A percentile compares a stretch with the other conserved stretches of the same genome.
Evolutionary conservation across 1,140 invertebrate genomes (phyloP).

Genomic region (Formica selysi): DNA sequence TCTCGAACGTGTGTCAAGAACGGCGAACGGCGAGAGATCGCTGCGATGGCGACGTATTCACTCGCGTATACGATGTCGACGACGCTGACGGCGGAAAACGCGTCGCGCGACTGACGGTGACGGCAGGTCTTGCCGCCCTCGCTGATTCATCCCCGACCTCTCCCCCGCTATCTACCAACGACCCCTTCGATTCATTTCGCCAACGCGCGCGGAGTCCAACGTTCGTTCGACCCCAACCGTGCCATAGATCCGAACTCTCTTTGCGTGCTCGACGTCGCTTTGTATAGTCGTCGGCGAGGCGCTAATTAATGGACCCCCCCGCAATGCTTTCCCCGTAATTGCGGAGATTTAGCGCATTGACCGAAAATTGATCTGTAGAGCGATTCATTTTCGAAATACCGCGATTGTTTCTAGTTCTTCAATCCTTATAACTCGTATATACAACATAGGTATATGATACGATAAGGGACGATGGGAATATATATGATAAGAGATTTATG

Average conservation of each 20-base stretch:
- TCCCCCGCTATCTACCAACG: conserved; percentile 58
- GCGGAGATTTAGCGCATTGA: not conserved
- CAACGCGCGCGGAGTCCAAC: conserved; percentile 23
- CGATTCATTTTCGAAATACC: not conserved
- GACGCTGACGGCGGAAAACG: conserved; percentile 70
- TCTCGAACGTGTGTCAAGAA: not conserved
- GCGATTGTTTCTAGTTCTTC: no score
- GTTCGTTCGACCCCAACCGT: conserved; percentile 67
- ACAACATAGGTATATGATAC: no score
- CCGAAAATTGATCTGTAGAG: not conserved
- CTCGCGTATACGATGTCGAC: conserved; percentile 34
- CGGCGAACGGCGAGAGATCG: not conserved
- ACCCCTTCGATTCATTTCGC: conserved; percentile 72
- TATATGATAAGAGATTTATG: no score
- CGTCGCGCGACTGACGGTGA: conserved; percentile 81
- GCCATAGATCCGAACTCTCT: conserved; percentile 40
- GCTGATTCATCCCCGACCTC: conserved; percentile 68
- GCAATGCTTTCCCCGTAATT: conserved; percentile 20
- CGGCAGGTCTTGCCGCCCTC: conserved; percentile 78
- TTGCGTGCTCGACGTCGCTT: conserved; percentile 35
- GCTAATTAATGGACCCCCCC: conserved; percentile 45
- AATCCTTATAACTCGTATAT: no score
- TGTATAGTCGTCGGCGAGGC: conserved; percentile 13
- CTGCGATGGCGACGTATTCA: not conserved
- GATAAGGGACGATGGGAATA: no score